phyloP scores from a whole-genome alignment of 2,797 vertebrate genomes.

The Saxicola maurus region DNA sequence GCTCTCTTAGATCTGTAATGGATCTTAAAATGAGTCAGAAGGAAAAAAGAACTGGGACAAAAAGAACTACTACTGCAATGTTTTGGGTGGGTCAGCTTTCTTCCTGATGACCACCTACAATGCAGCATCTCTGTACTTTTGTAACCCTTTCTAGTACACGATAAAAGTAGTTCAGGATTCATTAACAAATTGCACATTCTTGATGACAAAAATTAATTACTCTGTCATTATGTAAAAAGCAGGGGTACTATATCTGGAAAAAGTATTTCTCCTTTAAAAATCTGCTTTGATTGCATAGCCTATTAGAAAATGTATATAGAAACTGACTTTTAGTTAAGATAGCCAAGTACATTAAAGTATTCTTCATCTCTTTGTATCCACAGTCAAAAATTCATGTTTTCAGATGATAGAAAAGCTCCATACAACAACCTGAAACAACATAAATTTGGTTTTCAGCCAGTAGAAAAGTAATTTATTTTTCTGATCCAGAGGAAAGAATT shows the following conservation, averaged over 20 bases:
- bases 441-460: neutral
- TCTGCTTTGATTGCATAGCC: neutral
- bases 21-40: neutral
- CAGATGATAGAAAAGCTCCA: neutral
- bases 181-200: neutral
- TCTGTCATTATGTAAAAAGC: neutral
- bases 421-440: neutral
- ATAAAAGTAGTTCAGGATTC: neutral
- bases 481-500: constrained; percentile 14
- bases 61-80: neutral
- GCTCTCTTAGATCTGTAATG: neutral
- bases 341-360: neutral
- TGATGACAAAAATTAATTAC: neutral
- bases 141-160: neutral
- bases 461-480: constrained; percentile 24
- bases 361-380: constrained; percentile 1
- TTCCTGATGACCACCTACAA: neutral
- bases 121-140: neutral
- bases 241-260: neutral
- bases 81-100: neutral
- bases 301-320: neutral
- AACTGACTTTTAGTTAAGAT: neutral
- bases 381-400: neutral
- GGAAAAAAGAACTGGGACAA: neutral
- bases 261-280: neutral